Evolutionary conservation across 2,888 invertebrate species (phyloP), one percentile per base, ranked within the genome.

Genomic region (Stenoptilia bipunctidactyla): DNA sequence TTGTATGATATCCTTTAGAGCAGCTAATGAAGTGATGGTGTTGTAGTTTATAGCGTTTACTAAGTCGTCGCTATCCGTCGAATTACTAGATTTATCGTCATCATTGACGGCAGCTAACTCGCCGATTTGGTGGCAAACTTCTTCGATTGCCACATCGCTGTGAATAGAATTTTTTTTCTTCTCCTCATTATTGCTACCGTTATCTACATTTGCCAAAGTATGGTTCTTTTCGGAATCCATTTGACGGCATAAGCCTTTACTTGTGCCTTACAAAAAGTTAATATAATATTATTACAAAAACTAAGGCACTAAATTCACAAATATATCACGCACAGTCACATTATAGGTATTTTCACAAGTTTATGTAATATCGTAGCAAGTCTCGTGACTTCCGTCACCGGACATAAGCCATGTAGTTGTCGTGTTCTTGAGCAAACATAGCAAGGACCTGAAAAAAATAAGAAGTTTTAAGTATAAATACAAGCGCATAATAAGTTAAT

Each of bases 31-130:
- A 48, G 88, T 86, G 48, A 88, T 88, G n/a, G 90, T 89, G 54
- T 90, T 90, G 68, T 90, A 88, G 64, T 89, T 89, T 47, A 90
- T 89, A 35, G 88, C 87, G 39, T 88, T 87, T 6, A 88, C 86
- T 48, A 89, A 69, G 52, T 89, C 90, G 49, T 87, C 86, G 58
- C 88, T 89, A 50, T 88, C 88, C 34, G 87, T 85, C 47, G 89
- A 89, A 51, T 86, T 87, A 35, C 56, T 56, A 0, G 80, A 77
- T 13, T 55, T 61, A 39, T 52, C 53, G 10, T 47, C 56, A 9
- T 45, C 55, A 2, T 65, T 64, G 1, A 63, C 62, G 1, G 58
- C 61, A 1, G 55, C 52, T 39, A 58, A 41, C 41, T 58, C 55
- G 40, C 44, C 59, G 51, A 61, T 64, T 49, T 66, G 58, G 14